A percentile compares a stretch with the other conserved stretches of the same genome.
phyloP scores from a whole-genome alignment of 2,797 vertebrate genomes.

The Alauda arvensis region DNA sequence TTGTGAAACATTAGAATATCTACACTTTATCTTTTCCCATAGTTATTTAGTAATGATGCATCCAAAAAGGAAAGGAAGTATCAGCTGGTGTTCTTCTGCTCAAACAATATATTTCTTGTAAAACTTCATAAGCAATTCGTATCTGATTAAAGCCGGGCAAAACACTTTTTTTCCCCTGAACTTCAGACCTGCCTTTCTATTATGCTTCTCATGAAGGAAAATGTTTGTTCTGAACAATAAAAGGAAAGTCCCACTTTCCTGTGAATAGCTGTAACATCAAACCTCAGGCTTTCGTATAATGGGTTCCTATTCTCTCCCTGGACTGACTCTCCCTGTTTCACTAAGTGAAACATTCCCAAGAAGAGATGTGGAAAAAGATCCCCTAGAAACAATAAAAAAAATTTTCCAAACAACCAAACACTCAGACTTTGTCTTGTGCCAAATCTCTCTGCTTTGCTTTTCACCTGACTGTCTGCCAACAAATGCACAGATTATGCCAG shows the following conservation, averaged over 20 bases:
- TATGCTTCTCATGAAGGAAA: slow-evolving; percentile 19
- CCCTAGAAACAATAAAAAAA: slow-evolving; percentile 11
- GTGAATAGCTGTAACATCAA: slow-evolving; percentile 40
- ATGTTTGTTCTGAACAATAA: slow-evolving; percentile 42
- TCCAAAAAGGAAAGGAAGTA: slow-evolving; percentile 1
- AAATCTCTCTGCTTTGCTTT: slow-evolving; percentile 22
- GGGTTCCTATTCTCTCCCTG: background rate
- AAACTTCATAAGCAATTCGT: slow-evolving; percentile 1
- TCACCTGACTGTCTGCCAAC: slow-evolving; percentile 21
- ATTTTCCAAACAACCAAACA: background rate
- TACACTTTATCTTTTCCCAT: background rate
- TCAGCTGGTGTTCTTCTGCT: background rate
- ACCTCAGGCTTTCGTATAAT: slow-evolving; percentile 9
- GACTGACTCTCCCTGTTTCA: too few species aligned
- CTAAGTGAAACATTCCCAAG: slow-evolving; percentile 10
- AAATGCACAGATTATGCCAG: slow-evolving; percentile 7
- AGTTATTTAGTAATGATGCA: background rate
- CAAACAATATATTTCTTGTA: slow-evolving; percentile 8
- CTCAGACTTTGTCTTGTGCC: background rate
- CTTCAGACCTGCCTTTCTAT: slow-evolving; percentile 23
- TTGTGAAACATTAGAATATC: background rate
- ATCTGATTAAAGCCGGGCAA: slow-evolving; percentile 9
- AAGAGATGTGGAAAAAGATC: background rate
- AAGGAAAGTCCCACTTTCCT: slow-evolving; percentile 43
- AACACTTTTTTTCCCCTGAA: background rate